phyloP scores from a whole-genome alignment of 2,888 invertebrate species.

The Drosophila niveifrons region DNA sequence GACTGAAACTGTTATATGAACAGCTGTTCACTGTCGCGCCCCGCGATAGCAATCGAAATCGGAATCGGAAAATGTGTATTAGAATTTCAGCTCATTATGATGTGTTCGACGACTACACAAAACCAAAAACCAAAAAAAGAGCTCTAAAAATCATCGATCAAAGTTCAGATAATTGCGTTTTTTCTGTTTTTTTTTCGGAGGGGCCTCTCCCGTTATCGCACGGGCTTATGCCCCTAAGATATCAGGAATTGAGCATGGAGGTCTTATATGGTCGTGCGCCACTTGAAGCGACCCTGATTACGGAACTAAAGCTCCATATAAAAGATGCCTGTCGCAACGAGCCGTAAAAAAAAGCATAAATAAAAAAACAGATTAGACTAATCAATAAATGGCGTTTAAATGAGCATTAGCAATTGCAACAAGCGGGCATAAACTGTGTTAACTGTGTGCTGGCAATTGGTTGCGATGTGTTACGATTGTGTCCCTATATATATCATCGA shows the following conservation, averaged over 20 bases:
- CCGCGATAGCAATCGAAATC: neutral
- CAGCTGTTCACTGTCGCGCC: neutral
- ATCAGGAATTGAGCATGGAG: constrained; percentile 23
- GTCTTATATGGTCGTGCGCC: constrained; percentile 43
- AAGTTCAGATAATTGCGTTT: constrained; percentile 47
- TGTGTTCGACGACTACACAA: neutral
- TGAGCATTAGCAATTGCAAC: constrained; percentile 30
- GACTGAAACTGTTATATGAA: constrained; percentile 20
- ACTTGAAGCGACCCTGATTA: constrained; percentile 33
- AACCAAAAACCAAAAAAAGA: neutral
- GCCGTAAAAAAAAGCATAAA: neutral
- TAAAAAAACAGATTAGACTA: constrained; percentile 44
- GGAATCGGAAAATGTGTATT: constrained; percentile 13
- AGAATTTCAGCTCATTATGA: constrained; percentile 5
- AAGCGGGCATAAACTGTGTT: constrained; percentile 8
- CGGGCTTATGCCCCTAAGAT: constrained; percentile 58
- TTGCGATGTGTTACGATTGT: constrained; percentile 14
- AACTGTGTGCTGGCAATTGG: neutral
- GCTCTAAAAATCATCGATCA: constrained; percentile 69
- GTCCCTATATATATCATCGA: constrained; percentile 20
- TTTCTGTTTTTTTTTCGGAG: neutral
- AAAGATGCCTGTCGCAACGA: constrained; percentile 20
- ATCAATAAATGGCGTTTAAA: constrained; percentile 54
- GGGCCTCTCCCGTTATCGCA: constrained; percentile 38
- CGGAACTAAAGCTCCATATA: constrained; percentile 7